These are phyloP conservation scores for Hucho hucho DNA, from an alignment of 2,113 vertebrate species.

Conservation along the genomic window DNA sequence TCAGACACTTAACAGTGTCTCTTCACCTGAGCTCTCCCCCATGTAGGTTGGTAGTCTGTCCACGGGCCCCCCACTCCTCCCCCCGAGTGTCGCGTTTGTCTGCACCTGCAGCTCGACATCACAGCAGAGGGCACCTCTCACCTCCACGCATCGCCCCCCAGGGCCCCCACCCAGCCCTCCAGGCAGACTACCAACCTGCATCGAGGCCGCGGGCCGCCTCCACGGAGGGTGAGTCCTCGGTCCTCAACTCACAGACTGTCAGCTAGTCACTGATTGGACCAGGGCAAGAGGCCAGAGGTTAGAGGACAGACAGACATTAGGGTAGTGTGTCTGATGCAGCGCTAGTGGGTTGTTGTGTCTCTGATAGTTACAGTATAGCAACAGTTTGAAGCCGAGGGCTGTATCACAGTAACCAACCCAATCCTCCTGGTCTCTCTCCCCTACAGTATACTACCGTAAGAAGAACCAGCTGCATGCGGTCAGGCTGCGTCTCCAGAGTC, in stretches of 20 bases:
- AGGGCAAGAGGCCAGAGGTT: neutral
- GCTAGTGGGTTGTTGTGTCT: too few species aligned
- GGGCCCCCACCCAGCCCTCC: constrained; percentile 55
- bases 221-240: constrained; percentile 74
- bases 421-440: neutral
- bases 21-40: constrained; percentile 78
- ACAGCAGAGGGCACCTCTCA: constrained; percentile 69
- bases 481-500: constrained; percentile 77
- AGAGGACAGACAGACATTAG: neutral
- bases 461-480: constrained; percentile 80
- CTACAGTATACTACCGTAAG: constrained; percentile 84
- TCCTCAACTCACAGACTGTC: constrained; percentile 52
- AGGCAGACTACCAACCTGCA: constrained; percentile 83
- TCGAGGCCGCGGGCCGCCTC: constrained; percentile 68
- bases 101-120: constrained; percentile 60
- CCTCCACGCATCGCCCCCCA: constrained; percentile 72
- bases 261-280: neutral
- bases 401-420: neutral
- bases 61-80: constrained; percentile 51
- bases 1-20: constrained; percentile 69
- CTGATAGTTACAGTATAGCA: too few species aligned
- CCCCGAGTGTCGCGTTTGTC: neutral
- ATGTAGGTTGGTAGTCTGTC: constrained; percentile 81
- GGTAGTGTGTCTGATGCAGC: neutral
- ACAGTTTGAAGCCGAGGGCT: neutral